Evolutionary conservation across 2,888 invertebrate genomes (phyloP), one percentile per base, ranked within the genome.

Genomic region (Cistogaster globosa): DNA sequence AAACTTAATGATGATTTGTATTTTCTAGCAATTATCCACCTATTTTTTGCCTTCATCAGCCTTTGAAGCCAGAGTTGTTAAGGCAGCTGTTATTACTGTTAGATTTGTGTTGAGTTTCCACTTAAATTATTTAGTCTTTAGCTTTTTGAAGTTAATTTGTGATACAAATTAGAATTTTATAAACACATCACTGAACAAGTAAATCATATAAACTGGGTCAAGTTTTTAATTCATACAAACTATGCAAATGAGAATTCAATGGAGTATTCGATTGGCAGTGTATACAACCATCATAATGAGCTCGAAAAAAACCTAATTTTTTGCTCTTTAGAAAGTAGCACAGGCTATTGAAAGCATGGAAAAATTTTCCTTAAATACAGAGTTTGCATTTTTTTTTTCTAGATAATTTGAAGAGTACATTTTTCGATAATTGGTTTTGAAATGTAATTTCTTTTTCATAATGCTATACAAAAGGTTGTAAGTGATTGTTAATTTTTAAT

Each of bases 141-240:
- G 5, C 12, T 72, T 12, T 48, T 68, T 6, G 20, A 55, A 77
- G 76, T 80, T 80, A 72, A 80, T 72, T 80, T 80, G 57, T 63
- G 62, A 48, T 80, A 72, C 74, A 69, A 85, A 84, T 69, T 81
- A 81, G 58, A 71, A 69, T 81, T 77, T 74, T 78, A 16, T 42
- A 48, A 74, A 81, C 72, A 77, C 77, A 81, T 85, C 84, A 81
- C 32, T 71, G 68, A 74, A 76, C 84, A 86, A 86, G 76, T 84
- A 86, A 87, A 87, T 86, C 85, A 86, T 79, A 80, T 65, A 75
- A 87, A 86, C 79, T 87, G 86, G 87, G 87, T 86, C 87, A 87
- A 87, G 87, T 83, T 83, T 65, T 38, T 67, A 57, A 48, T 71
- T 76, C 38, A 82, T 69, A 51, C 20, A 32, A 72, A 45, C 48